Evolutionary conservation across 2,888 invertebrate species (phyloP), one percentile per base, ranked within the genome.

Genomic region (Hyppa rectilinea): DNA sequence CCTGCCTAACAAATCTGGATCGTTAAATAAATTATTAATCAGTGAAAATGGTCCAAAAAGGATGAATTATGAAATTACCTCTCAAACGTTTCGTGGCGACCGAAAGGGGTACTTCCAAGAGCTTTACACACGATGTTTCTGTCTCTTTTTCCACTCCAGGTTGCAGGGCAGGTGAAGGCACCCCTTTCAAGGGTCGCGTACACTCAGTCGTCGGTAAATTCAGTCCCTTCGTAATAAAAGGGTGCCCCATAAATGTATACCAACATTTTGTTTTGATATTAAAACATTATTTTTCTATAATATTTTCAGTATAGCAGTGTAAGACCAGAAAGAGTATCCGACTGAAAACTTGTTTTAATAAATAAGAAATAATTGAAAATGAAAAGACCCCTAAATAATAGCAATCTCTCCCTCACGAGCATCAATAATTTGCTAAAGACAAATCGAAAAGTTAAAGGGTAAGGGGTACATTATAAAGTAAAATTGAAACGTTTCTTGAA

Each of bases 41-140:
- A 89, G 84, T 87, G 92, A 94, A 95, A 95, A 95, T 93, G 93
- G 90, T 87, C 88, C 90, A 90, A 94, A 95, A 95, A 94, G 94
- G 94, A 93, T 94, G 91, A 94, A 93, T 95, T 95, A 95, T 93
- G 90, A 92, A 94, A 94, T 95, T 94, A 93, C 85, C 91, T 90
- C 89, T 91, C 91, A 93, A 95, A 93, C 91, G 93, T 90, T 95
- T 94, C 91, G 90, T 86, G 89, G 90, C 89, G 87, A 87, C 87
- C 87, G 86, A 89, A 92, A 93, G 91, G 93, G 94, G 92, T 91
- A 80, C 91, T 92, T 92, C 92, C 90, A 91, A 88, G 88, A 88
- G 89, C 85, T 89, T 87, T 87, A 88, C 87, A 89, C 88, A 87
- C 87, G 86, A 85, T 87, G 77, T 86, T 85, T 86, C 82, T 74